Evolutionary conservation across 1,140 invertebrate genomes (phyloP).

Genomic region (Drosophila persimilis): DNA sequence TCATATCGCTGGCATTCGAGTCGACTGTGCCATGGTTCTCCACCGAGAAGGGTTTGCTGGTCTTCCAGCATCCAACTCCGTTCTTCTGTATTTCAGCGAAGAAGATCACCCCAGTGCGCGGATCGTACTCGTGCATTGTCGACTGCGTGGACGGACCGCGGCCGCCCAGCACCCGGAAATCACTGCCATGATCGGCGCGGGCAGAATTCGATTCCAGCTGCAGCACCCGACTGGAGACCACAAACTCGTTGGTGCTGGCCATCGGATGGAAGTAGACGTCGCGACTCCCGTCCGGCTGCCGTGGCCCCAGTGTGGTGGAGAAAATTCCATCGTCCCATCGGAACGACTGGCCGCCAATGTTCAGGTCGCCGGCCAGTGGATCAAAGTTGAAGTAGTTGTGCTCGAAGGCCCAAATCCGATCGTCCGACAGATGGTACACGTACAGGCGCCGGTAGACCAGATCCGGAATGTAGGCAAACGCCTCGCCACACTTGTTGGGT

Average conservation of each 20-base stretch:
- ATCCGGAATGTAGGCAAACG: slow-evolving; percentile 89
- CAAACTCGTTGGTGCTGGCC: slow-evolving; percentile 86
- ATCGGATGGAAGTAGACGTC: slow-evolving; percentile 88
- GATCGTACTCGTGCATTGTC: slow-evolving; percentile 86
- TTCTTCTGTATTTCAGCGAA: slow-evolving; percentile 87
- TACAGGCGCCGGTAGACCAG: slow-evolving; percentile 87
- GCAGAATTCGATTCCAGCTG: slow-evolving; percentile 85
- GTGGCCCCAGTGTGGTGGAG: slow-evolving; percentile 86
- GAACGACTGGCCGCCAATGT: slow-evolving; percentile 86
- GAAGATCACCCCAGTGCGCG: slow-evolving; percentile 85
- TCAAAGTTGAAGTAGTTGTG: slow-evolving; percentile 91
- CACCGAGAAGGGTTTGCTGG: slow-evolving; percentile 83
- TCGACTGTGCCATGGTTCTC: slow-evolving; percentile 85
- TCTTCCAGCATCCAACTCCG: slow-evolving; percentile 89
- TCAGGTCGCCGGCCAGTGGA: slow-evolving; percentile 87
- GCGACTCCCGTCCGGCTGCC: slow-evolving; percentile 84
- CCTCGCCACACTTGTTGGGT: slow-evolving; percentile 85
- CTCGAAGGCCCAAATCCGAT: slow-evolving; percentile 87
- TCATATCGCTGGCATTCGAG: slow-evolving; percentile 85
- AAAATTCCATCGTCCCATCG: slow-evolving; percentile 91
- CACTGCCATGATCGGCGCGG: slow-evolving; percentile 85
- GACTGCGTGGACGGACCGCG: slow-evolving; percentile 86
- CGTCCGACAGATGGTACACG: slow-evolving; percentile 85
- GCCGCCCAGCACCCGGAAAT: slow-evolving; percentile 85
- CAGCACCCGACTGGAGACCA: slow-evolving; percentile 87